Percentiles rank a stretch among this genome's conserved stretches.
Conservation (phyloP, 2,888 invertebrate genomes). For the Lasioglossum lativentre region DNA sequence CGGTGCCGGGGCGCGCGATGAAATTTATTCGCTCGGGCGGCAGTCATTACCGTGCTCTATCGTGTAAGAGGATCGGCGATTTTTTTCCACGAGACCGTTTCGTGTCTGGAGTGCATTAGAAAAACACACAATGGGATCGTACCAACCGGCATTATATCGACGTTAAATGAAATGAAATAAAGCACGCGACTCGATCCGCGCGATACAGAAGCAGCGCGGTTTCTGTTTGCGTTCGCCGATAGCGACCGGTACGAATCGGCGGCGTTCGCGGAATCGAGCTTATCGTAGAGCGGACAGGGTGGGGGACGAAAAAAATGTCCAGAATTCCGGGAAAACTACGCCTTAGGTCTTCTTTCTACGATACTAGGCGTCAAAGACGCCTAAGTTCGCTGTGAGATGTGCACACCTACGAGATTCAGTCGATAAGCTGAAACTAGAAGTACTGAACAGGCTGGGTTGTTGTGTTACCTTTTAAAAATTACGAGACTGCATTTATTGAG, state of each 20-base stretch:
- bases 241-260: conserved; percentile 15
- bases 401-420: neutral
- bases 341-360: neutral
- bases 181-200: conserved; percentile 56
- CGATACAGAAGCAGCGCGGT: conserved; percentile 6
- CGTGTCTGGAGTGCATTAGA: conserved; percentile 64
- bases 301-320: neutral
- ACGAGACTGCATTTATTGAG: neutral
- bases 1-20: conserved; percentile 52
- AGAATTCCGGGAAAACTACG: neutral
- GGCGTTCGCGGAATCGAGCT: conserved; percentile 1
- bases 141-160: conserved; percentile 60
- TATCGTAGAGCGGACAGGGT: neutral
- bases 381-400: neutral
- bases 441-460: neutral
- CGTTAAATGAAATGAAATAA: conserved; percentile 64
- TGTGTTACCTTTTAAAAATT: neutral
- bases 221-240: conserved; percentile 18
- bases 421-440: neutral
- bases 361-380: neutral
- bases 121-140: conserved; percentile 69
- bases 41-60: conserved; percentile 60
- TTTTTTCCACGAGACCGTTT: conserved; percentile 62
- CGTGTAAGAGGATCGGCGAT: conserved; percentile 59
- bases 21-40: conserved; percentile 64